Base-by-base conservation (phyloP, 2,797 vertebrate genomes). In the Acanthurus lineatus region DNA sequence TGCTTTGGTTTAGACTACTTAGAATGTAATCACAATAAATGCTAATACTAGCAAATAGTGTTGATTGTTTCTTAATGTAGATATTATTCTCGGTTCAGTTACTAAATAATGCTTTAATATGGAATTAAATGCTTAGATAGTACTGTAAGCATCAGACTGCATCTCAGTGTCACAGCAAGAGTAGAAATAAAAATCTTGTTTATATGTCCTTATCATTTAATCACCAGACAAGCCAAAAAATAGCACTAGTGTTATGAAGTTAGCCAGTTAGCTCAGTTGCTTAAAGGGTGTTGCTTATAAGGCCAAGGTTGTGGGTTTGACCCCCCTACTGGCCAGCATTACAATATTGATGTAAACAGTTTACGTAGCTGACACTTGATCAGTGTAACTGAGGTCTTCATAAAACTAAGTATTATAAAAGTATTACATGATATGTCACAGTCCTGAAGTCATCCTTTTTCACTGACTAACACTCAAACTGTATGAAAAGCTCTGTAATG, bases 261-360 rank as follows among this genome's bases (percentile, higher is more conserved):
- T 42, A 11, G 40, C 40, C 10, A 4, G 40, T 83, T 84, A 84
- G 82, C 84, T 82, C 80, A 87, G 76, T 72, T 88, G 76, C 88
- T 92, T 92, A 92, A 86, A 91, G 90, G 84, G 88, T 93, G 89
- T 82, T 92, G 90, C 91, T 91, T 93, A 93, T 93, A 91, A 93
- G 71, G 86, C 87, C 85, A 93, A 90, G 89, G 87, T 92, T 11
- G 14, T 15, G 12, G 15, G 48, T 51, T 51, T 9, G 19, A 51
- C 17, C 48, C 48, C 48, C 19, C 5, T 19, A 48, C 14, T 14
- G 14, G 14, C 11, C 2, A 45, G 11, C 14, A 14, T 42, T 42
- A 42, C 10, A 42, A 11, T 42, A 42, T 42, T 42, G 10, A 42
- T 42, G 7, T 42, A 11, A 42, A 42, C 8, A 42, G 40, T 9